Base-by-base conservation (phyloP, 2,888 invertebrate genomes). In the Conops quadrifasciatus region DNA sequence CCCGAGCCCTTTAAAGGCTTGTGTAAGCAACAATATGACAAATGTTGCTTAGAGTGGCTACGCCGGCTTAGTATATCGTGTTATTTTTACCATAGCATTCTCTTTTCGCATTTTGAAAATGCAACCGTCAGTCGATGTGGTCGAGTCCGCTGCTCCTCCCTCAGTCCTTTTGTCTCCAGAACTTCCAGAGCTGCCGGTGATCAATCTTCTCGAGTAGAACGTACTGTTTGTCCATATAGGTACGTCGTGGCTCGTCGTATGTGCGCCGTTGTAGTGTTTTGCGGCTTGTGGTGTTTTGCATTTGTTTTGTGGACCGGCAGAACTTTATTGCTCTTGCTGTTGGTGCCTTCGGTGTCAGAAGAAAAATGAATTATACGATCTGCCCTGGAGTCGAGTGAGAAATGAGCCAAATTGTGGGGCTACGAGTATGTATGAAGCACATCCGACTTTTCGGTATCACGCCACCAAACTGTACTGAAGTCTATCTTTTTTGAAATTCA, bases 131-230 rank as follows among this genome's bases (percentile, higher is more conserved):
- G 53, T 11, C 13, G 19, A 1, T 21, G 53, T 56, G 53, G 49
- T 49, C 15, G 45, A 45, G 49, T 30, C n/a, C 9, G 36, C 36
- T 7, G 36, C 4, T 4, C 4, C 36, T 36, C 9, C 36, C 4
- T 9, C 16, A 26, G 47, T 51, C n/a, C n/a, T n/a, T n/a, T n/a
- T n/a, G n/a, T n/a, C n/a, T n/a, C n/a, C n/a, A 30, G 21, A 49
- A 58, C 47, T 58, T 58, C 43, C 58, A 36, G 5, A n/a, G 58
- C n/a, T 58, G 67, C 45, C 67, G 67, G 67, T 58, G 58, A 67
- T 67, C 58, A 67, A 67, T 67, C 67, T 67, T 67, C 45, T 26
- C 16, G 26, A 45, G 45, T 47, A 58, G 43, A 67, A 67, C n/a
- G n/a, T n/a, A n/a, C n/a, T 58, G 24, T 58, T 56, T 45, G 13